Evolutionary conservation across 2,113 vertebrate genomes (phyloP).

Genomic region (Bambusicola thoracicus): DNA sequence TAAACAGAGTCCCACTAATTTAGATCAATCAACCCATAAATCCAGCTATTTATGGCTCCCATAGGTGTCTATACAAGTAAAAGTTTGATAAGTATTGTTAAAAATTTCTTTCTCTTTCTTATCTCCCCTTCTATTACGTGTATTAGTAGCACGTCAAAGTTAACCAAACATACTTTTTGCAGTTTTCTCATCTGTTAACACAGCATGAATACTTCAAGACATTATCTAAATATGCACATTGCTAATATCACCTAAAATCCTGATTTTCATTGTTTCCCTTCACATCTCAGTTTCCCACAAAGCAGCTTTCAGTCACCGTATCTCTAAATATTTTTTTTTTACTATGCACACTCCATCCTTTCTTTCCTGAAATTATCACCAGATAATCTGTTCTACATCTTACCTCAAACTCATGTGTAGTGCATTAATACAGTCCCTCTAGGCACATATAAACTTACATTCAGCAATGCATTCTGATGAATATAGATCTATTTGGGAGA

Average conservation of each 20-base stretch:
- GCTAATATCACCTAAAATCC: background rate
- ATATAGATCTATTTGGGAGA: background rate
- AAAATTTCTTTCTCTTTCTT: background rate
- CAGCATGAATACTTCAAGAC: background rate
- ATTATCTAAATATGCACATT: background rate
- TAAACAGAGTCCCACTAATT: background rate
- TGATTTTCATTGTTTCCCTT: background rate
- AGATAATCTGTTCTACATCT: background rate
- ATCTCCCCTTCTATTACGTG: background rate
- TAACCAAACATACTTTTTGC: background rate
- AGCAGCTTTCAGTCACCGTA: background rate
- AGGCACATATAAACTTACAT: conserved; percentile 15
- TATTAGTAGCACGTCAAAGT: background rate
- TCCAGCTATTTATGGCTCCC: background rate
- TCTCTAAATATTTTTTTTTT: background rate
- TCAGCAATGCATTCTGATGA: background rate
- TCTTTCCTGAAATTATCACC: background rate
- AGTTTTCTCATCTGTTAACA: background rate
- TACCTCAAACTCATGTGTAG: background rate
- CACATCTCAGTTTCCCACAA: background rate
- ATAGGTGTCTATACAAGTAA: background rate
- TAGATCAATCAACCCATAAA: background rate
- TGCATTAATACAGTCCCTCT: background rate
- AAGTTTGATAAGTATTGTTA: background rate
- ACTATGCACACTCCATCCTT: background rate